These are phyloP conservation scores for Tortrix viridana DNA, from an alignment of 2,888 invertebrate genomes.

Conservation along the genomic window DNA sequence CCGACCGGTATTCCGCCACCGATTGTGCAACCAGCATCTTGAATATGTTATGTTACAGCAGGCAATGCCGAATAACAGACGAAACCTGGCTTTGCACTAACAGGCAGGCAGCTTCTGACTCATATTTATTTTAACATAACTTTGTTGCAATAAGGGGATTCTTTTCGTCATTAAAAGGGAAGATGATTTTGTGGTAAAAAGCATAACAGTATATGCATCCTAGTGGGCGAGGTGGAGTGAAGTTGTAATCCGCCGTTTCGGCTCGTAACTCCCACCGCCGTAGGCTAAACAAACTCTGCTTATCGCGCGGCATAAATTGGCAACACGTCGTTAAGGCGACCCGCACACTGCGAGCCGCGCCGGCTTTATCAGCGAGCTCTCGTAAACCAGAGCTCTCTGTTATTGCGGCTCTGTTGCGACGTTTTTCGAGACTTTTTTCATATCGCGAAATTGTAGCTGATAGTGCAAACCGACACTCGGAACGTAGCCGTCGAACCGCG, in stretches of 20 bases:
- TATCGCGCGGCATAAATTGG: conserved; percentile 82
- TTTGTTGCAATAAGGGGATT: neutral
- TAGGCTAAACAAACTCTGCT: conserved; percentile 80
- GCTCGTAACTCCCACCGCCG: conserved; percentile 68
- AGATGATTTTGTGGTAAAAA: conserved; percentile 8
- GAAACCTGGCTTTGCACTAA: conserved; percentile 40
- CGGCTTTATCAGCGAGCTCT: conserved; percentile 76
- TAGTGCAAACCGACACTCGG: conserved; percentile 58
- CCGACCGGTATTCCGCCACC: conserved; percentile 66
- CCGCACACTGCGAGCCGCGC: conserved; percentile 67
- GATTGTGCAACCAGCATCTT: conserved; percentile 73
- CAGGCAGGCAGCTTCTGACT: neutral
- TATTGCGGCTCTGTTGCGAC: conserved; percentile 73
- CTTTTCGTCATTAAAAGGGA: no score
- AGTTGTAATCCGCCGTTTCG: conserved; percentile 56
- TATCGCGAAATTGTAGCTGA: conserved; percentile 65
- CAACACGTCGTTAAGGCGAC: conserved; percentile 82
- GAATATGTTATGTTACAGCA: conserved; percentile 70
- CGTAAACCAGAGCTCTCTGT: conserved; percentile 78
- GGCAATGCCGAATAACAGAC: conserved; percentile 45
- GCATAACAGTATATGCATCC: neutral
- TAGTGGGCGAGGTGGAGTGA: conserved; percentile 46
- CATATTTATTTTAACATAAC: neutral
- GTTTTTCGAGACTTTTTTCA: conserved; percentile 77
- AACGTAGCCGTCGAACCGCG: conserved; percentile 62